Base-by-base conservation (phyloP, 2,797 vertebrate species). In the Xenopus petersii region DNA sequence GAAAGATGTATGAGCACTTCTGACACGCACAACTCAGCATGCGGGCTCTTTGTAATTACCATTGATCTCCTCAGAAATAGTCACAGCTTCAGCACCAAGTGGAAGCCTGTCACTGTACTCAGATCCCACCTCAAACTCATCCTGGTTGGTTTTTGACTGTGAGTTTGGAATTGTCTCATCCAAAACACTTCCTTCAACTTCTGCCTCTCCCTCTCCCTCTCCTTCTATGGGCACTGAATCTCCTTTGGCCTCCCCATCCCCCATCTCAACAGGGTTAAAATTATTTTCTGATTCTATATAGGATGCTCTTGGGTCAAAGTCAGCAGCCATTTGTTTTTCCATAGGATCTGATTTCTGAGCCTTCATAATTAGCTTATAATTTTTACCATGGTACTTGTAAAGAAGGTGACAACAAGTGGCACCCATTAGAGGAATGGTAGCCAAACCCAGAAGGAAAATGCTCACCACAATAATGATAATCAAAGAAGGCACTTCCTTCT, bases 21-120 rank as follows among this genome's bases (percentile, higher is more conserved):
- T 49, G 12, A 10, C 7, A 61, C 12, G 1, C 24, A 60, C 5
- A 42, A 26, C 61, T 98, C 94, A 98, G 84, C 94, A 93, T 56
- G 91, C 92, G 0, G 94, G 93, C 82, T 95, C 91, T 85, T 94
- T 92, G 87, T 98, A 99, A 87, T 99, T 98, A 76, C 98, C 98
- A 65, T 99, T 99, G 80, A 98, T 98, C 86, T 99, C 98, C 74
- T 93, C 94, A 5, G 93, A 92, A 83, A 98, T 96, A 86, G 93
- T 94, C 76, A 98, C 95, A 0, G 98, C 98, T 84, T 99, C 98
- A 0, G 98, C 98, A 0, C 98, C 98, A 70, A 99, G 88, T 0
- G 98, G 98, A 76, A 99, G 90, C 74, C 93, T 93, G 82, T 99
- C 97, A 65, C 97, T 99, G 89, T 98, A 98, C 84, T 99, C 96